phyloP scores from a whole-genome alignment of 2,797 vertebrate species.

The Hylomyscus alleni region DNA sequence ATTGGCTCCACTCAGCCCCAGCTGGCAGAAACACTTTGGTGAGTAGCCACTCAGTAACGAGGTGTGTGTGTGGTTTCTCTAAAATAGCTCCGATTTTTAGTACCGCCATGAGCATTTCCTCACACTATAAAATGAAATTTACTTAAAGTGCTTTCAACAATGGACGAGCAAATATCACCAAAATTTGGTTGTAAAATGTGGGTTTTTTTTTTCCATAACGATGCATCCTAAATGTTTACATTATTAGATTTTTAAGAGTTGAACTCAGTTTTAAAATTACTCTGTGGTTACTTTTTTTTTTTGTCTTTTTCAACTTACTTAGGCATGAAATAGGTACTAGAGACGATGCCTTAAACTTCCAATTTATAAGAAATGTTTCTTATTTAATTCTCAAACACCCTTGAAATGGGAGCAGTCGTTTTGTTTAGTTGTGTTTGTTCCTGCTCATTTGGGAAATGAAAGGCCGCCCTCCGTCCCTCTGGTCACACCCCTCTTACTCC shows the following conservation, averaged over 20 bases:
- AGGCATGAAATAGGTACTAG: neutral
- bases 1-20: slow-evolving; percentile 36
- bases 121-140: neutral
- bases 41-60: neutral
- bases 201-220: neutral
- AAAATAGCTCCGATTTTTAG: slow-evolving; percentile 49
- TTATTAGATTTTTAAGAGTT: neutral
- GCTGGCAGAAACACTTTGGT: slow-evolving; percentile 35
- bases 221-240: slow-evolving; percentile 29
- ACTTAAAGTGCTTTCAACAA: slow-evolving; percentile 51
- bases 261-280: neutral
- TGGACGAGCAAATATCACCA: neutral
- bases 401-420: neutral
- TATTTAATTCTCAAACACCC: neutral
- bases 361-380: neutral
- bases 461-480: neutral
- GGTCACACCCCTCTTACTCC: accelerated
- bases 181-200: neutral
- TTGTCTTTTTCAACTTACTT: slow-evolving; percentile 16
- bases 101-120: neutral
- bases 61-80: neutral
- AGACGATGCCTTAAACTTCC: slow-evolving; percentile 5
- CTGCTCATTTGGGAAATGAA: neutral
- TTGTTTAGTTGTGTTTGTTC: neutral
- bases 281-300: neutral